These are phyloP conservation scores for Nothobranchius furzeri DNA, from an alignment of 2,113 vertebrate species.

Conservation along the genomic window DNA sequence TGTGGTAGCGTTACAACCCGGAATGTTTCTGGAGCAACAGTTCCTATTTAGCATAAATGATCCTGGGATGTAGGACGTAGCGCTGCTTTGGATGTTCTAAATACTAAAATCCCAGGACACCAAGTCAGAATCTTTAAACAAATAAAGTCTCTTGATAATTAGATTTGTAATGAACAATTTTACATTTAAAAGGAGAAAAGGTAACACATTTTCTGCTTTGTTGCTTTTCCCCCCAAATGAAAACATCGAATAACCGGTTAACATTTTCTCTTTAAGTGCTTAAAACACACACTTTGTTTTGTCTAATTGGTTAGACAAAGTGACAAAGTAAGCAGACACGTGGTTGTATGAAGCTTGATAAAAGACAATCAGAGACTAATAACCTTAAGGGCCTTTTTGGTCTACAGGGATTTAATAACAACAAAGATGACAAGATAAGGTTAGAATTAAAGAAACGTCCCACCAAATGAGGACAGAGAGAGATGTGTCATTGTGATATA, in stretches of 20 bases:
- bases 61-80: background rate
- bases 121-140: background rate
- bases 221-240: background rate
- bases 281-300: background rate
- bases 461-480: background rate
- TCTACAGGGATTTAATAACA: background rate
- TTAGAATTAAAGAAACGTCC: background rate
- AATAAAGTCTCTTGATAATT: background rate
- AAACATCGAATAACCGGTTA: background rate
- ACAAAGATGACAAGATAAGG: background rate
- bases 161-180: background rate
- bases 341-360: no score
- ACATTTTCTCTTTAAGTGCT: background rate
- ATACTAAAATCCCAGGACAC: background rate
- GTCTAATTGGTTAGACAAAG: no score
- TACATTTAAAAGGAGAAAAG: background rate
- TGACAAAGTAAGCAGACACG: no score
- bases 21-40: constrained; percentile 1
- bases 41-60: constrained; percentile 3
- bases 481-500: constrained; percentile 19
- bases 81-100: background rate
- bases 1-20: background rate
- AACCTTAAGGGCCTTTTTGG: background rate
- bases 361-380: background rate
- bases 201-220: background rate